Conservation (phyloP, 2,113 vertebrate genomes). For the Oxyruncus cristatus region DNA sequence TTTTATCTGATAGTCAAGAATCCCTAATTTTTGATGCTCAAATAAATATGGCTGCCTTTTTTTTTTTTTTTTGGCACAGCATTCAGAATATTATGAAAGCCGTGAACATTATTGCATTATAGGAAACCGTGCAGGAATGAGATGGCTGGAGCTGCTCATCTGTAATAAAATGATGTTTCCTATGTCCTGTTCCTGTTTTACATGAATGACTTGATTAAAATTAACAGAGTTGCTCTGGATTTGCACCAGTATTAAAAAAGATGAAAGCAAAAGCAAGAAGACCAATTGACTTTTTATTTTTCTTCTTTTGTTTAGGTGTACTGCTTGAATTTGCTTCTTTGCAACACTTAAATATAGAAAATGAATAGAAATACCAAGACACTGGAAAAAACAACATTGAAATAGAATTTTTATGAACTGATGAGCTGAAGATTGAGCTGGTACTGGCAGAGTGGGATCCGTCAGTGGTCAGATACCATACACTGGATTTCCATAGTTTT, state of each 20-base stretch:
- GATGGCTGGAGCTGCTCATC: neutral
- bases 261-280: neutral
- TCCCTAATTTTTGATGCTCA: constrained; percentile 75
- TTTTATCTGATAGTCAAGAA: constrained; percentile 74
- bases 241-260: neutral
- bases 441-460: neutral
- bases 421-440: neutral
- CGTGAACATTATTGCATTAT: neutral
- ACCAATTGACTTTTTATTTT: neutral
- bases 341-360: neutral
- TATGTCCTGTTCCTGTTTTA: neutral
- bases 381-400: neutral
- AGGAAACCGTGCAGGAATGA: neutral
- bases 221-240: neutral
- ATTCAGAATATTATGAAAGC: neutral
- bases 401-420: neutral
- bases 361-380: neutral
- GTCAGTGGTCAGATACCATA: neutral
- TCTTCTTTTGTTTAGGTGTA: neutral
- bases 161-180: neutral
- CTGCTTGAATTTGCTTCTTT: neutral
- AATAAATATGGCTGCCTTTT: neutral
- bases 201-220: neutral
- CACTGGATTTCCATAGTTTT: neutral
- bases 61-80: neutral